Conservation (phyloP, 2,113 vertebrate species). For the Vanacampus margaritifer region DNA sequence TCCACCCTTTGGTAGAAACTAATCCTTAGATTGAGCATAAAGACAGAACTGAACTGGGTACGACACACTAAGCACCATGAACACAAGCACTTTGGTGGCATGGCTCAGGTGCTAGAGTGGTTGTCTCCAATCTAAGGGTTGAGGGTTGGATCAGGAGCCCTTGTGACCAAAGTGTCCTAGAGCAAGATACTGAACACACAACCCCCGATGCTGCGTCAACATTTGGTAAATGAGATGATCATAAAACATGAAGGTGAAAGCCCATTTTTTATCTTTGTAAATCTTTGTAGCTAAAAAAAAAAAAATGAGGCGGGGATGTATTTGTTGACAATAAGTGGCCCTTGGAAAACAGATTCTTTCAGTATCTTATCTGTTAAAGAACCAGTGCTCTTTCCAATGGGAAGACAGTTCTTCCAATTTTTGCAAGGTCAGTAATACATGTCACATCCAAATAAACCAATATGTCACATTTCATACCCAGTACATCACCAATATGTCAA, state of each 20-base stretch:
- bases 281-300: constrained; percentile 37
- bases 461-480: constrained; percentile 12
- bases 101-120: neutral
- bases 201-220: neutral
- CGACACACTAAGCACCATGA: constrained; percentile 20
- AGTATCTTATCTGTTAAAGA: constrained; percentile 44
- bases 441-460: constrained; percentile 19
- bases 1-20: constrained; percentile 19
- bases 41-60: constrained; percentile 11
- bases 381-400: constrained; percentile 45
- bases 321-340: constrained; percentile 44
- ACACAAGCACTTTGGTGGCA: constrained; percentile 3
- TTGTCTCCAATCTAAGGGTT: neutral
- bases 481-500: constrained; percentile 13
- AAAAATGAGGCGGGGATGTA: constrained; percentile 30
- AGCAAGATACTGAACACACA: neutral
- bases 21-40: constrained; percentile 21
- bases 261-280: neutral
- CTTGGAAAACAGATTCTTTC: constrained; percentile 55
- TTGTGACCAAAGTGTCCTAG: neutral
- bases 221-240: neutral
- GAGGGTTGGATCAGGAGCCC: neutral
- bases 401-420: constrained; percentile 36
- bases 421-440: constrained; percentile 28
- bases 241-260: neutral